Conservation (phyloP, 2,888 invertebrate genomes). For the Scaptomyza parva region DNA sequence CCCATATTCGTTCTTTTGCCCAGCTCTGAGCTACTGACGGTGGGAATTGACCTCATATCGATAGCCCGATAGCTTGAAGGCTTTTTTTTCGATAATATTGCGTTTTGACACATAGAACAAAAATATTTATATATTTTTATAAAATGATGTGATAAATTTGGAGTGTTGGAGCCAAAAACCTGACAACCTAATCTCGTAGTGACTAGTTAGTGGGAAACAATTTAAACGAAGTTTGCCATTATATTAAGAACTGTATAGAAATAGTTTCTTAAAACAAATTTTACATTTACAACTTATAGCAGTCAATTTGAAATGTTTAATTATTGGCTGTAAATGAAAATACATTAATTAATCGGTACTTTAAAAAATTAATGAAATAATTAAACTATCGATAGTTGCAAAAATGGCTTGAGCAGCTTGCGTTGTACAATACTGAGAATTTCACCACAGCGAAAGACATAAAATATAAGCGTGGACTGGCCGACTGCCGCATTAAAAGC, state of each 20-base stretch:
- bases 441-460: conserved; percentile 30
- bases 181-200: neutral
- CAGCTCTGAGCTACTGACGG: conserved; percentile 20
- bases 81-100: conserved; percentile 3
- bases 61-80: conserved; percentile 5
- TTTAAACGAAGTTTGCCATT: neutral
- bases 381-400: conserved; percentile 13
- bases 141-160: conserved; percentile 16
- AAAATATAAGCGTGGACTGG: conserved; percentile 54
- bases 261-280: neutral
- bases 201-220: neutral
- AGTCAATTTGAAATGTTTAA: neutral
- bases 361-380: neutral
- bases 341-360: neutral
- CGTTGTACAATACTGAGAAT: conserved; percentile 35
- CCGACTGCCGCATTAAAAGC: conserved; percentile 30
- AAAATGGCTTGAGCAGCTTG: neutral
- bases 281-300: neutral
- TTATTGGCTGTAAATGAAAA: neutral
- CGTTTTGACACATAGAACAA: neutral
- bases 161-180: conserved; percentile 10
- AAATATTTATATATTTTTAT: neutral
- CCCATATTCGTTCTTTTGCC: conserved; percentile 88
- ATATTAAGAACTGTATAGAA: neutral
- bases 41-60: conserved; percentile 36